Evolutionary conservation across 2,888 invertebrate species (phyloP), one percentile per base, ranked within the genome.

Genomic region (Elmis aenea): DNA sequence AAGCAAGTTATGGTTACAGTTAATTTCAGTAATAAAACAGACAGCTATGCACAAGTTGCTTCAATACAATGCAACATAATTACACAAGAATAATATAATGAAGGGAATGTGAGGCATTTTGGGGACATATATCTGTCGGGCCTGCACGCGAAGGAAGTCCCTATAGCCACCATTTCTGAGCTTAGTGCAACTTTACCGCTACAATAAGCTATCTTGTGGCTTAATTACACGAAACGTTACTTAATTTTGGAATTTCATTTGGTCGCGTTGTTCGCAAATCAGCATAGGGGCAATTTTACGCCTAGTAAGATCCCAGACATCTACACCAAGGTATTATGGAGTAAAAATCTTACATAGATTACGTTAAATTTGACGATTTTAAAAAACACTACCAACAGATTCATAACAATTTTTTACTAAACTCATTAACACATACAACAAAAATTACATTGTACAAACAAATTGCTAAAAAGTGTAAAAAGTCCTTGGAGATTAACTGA

Each of bases 231-330:
- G 51, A 51, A 57, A 55, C 61, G 58, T 58, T 58, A 58, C 64
- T 66, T 64, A 64, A 67, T 68, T 67, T 42, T 62, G 67, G 64
- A 69, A 69, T 69, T 69, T 68, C 67, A 68, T 68, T 67, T 66
- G 61, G 56, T 49, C 53, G 52, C 54, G 53, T 57, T 56, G 57
- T 58, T 67, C 62, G 62, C 65, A 65, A 67, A 65, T 65, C 66
- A 65, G 62, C 59, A 58, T 57, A 58, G 57, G 60, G 62, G 62
- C 54, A 61, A 64, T 62, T 61, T 60, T 32, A 31, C 29, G 22
- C 18, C 23, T 14, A 29, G 18, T 18, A n/a, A n/a, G n/a, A n/a
- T n/a, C n/a, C n/a, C n/a, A n/a, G n/a, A n/a, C n/a, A n/a, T n/a
- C n/a, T n/a, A n/a, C n/a, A n/a, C n/a, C n/a, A n/a, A n/a, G n/a